Base-by-base conservation (phyloP, 2,797 vertebrate genomes). In the Lerista edwardsae region DNA sequence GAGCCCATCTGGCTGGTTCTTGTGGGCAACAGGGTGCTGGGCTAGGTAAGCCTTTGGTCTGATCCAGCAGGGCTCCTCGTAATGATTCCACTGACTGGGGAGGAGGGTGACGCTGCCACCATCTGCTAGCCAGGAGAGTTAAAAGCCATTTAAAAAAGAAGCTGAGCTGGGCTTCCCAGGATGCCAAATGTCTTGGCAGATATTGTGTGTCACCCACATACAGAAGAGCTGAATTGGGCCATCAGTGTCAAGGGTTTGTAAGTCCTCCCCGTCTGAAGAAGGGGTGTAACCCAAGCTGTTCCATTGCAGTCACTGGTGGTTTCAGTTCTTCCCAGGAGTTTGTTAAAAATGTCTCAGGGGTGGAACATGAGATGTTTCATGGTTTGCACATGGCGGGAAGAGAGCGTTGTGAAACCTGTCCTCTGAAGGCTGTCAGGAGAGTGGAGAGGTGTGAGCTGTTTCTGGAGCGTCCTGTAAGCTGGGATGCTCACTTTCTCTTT, bases 231-330 rank as follows among this genome's bases (percentile, higher is more conserved):
- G 71, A 41, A 27, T 29, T 47, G 4, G 47, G 10, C 41, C 15
- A 6, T 3, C 15, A 74, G 27, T 84, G 83, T 87, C 71, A 39
- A 12, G 55, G 25, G 87, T 61, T 83, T 92, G 1, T 89, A 74
- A 80, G 75, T 88, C 71, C 47, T 84, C 82, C 62, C 39, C 31
- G 36, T 88, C 62, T 82, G 78, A 91, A 65, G n/a, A 41, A 82
- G 3, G 15, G 1, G 41, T 76, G 12, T 21, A 57, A 89, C 80
- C 69, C 86, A 29, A 84, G 61, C 36, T 71, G 55, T 29, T 79
- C 83, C 84, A 55, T 86, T 0, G 0, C 47, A 73, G 39, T 25
- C 25, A 55, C 79, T 80, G n/a, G 75, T 84, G 86, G 62, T 64
- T 85, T 31, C 64, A 3, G 0, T 0, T 34, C 75, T 86, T 89